These are phyloP conservation scores for Drosophila guanche DNA, from an alignment of 1,140 invertebrate genomes.

Conservation along the genomic window DNA sequence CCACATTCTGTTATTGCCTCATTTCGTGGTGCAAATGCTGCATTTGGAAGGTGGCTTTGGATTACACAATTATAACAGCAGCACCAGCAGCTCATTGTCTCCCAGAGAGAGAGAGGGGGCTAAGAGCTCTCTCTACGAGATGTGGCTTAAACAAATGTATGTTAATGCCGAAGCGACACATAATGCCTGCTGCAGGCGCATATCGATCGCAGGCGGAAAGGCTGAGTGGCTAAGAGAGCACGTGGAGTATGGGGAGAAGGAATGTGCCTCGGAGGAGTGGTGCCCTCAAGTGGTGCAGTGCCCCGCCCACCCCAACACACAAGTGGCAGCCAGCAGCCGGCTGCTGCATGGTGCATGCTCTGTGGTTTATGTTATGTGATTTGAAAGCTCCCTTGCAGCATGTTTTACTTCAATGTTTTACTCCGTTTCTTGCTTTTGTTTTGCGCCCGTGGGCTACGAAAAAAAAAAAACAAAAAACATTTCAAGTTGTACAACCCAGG, in stretches of 20 bases:
- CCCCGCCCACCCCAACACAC: slow-evolving; percentile 7
- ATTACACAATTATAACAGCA: slow-evolving; percentile 23
- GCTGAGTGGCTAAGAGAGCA: too few species aligned
- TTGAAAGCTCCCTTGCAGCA: slow-evolving; percentile 24
- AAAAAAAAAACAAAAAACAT: slow-evolving; percentile 19
- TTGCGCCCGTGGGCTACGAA: slow-evolving; percentile 32
- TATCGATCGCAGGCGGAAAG: slow-evolving; percentile 24
- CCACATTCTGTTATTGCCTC: too few species aligned
- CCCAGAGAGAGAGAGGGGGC: slow-evolving; percentile 14
- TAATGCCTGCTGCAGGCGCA: slow-evolving; percentile 23
- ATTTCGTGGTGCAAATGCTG: too few species aligned
- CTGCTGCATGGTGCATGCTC: not conserved
- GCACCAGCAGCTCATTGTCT: slow-evolving; percentile 8
- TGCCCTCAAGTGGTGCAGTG: slow-evolving; percentile 34
- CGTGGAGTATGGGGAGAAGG: slow-evolving; percentile 5
- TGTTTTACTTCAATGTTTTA: slow-evolving; percentile 21
- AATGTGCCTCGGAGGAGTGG: slow-evolving; percentile 18
- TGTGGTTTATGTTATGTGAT: slow-evolving; percentile 42
- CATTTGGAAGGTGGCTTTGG: slow-evolving; percentile 10
- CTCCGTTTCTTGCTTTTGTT: slow-evolving; percentile 27
- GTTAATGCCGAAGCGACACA: slow-evolving; percentile 42
- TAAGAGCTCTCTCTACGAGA: slow-evolving; percentile 25
- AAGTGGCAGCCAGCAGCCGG: not conserved
- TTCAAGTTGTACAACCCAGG: slow-evolving; percentile 36
- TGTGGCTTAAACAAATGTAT: slow-evolving; percentile 40